A percentile compares a stretch with the other conserved stretches of the same genome.
phyloP scores from a whole-genome alignment of 2,797 vertebrate species.

The Gymnothorax javanicus region DNA sequence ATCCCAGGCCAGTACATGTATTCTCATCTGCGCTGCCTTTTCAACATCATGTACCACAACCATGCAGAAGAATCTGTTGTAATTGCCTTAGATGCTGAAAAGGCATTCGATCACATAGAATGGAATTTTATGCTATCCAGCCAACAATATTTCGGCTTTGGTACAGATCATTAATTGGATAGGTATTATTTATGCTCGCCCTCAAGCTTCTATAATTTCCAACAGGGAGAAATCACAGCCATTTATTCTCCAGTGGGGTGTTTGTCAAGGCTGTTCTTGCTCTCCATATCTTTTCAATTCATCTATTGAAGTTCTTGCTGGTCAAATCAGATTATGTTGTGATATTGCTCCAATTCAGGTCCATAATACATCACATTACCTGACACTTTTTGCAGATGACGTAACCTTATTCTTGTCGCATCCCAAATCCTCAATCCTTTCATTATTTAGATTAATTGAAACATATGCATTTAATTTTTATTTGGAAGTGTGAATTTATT shows the following conservation, averaged over 20 bases:
- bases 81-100: neutral
- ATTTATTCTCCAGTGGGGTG: neutral
- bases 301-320: neutral
- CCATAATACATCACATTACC: no score
- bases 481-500: no score
- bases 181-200: no score
- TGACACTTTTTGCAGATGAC: no score
- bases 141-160: neutral
- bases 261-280: neutral
- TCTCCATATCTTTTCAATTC: neutral
- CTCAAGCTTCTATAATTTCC: neutral
- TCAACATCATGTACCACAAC: neutral
- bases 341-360: no score
- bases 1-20: conserved; percentile 10
- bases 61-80: neutral
- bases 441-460: no score
- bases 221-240: neutral
- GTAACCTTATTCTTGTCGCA: no score
- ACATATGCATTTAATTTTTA: no score
- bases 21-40: neutral
- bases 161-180: neutral
- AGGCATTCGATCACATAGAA: no score
- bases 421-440: no score
- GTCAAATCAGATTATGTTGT: no score
- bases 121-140: neutral